These are phyloP conservation scores for Acronicta alni DNA, from an alignment of 2,888 invertebrate genomes.

Conservation along the genomic window DNA sequence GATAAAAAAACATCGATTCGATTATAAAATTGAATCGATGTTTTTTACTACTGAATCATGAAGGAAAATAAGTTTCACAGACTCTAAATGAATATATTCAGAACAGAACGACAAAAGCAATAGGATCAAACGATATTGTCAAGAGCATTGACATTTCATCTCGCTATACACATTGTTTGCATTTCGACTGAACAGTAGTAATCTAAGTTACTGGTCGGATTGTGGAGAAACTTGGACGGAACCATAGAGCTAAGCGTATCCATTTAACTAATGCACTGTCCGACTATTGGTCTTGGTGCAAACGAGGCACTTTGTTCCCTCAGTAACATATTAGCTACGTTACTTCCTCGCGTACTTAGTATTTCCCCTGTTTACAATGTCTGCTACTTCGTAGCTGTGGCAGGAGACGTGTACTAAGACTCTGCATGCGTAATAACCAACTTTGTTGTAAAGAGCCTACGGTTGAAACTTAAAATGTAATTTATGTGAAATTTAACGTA, in stretches of 20 bases:
- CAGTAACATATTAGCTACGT: slow-evolving; percentile 79
- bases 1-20: no score
- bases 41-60: no score
- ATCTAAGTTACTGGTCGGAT: slow-evolving; percentile 84
- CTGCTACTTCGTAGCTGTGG: slow-evolving; percentile 39
- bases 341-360: slow-evolving; percentile 62
- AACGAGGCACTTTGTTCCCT: slow-evolving; percentile 84
- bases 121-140: slow-evolving; percentile 57
- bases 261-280: slow-evolving; percentile 88
- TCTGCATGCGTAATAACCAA: slow-evolving; percentile 19
- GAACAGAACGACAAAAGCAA: slow-evolving; percentile 26
- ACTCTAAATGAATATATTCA: no score
- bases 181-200: slow-evolving; percentile 77
- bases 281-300: slow-evolving; percentile 86
- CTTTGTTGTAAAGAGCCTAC: not conserved
- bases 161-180: slow-evolving; percentile 74
- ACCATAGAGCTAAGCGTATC: slow-evolving; percentile 80
- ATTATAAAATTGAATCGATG: no score
- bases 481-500: not conserved
- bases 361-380: slow-evolving; percentile 61
- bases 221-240: slow-evolving; percentile 82
- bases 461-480: not conserved
- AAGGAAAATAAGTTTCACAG: not conserved
- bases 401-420: slow-evolving; percentile 14
- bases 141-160: slow-evolving; percentile 75